These are phyloP conservation scores for Pantherophis guttatus DNA, from an alignment of 2,113 vertebrate species.

Conservation along the genomic window DNA sequence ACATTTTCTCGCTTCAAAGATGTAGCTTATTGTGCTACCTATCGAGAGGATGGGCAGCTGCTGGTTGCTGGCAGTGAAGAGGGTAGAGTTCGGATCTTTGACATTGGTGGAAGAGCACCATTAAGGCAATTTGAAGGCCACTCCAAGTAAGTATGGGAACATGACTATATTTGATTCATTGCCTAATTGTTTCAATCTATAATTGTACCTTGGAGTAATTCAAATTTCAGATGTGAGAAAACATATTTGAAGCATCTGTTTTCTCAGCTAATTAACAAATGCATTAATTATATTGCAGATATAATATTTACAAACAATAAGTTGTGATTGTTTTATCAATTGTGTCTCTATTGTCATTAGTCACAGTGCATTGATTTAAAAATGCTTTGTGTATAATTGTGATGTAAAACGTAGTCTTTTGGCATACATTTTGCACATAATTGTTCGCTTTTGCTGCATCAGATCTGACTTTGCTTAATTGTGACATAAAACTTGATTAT, in stretches of 20 bases:
- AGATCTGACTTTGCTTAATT: not conserved
- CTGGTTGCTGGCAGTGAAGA: conserved; percentile 91
- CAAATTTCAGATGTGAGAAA: not conserved
- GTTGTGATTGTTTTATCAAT: not conserved
- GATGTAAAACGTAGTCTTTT: not conserved
- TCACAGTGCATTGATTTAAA: not conserved
- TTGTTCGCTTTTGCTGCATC: too few relatives aligned
- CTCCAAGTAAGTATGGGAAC: conserved; percentile 78
- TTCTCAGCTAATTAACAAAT: not conserved
- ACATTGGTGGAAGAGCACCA: conserved; percentile 80
- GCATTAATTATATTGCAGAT: not conserved
- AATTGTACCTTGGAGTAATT: not conserved
- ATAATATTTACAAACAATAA: not conserved
- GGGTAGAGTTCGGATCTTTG: conserved; percentile 82
- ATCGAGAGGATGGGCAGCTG: conserved; percentile 86
- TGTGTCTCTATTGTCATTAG: not conserved
- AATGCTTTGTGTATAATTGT: not conserved
- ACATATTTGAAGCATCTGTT: not conserved
- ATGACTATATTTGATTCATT: not conserved
- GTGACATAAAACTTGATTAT: not conserved
- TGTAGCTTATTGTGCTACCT: conserved; percentile 86
- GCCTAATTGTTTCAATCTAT: not conserved
- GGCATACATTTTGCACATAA: not conserved
- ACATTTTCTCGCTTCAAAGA: conserved; percentile 89
- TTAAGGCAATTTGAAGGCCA: conserved; percentile 88